A percentile compares a stretch with the other conserved stretches of the same genome.
Evolutionary conservation across 2,797 vertebrate species (phyloP).

Genomic region (Propithecus deckenii): DNA sequence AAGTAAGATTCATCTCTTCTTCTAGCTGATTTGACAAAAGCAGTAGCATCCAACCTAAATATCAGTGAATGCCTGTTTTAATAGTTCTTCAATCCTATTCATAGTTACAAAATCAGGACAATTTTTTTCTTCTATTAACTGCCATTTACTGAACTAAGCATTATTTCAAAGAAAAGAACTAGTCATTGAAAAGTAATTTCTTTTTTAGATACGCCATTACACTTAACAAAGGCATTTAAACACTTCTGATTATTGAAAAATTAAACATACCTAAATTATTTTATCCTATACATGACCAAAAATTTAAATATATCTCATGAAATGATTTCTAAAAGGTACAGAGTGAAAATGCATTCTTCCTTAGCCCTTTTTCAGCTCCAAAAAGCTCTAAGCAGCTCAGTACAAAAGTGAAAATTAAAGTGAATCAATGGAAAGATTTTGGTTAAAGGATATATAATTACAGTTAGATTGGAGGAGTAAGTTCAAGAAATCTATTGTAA

Average conservation of each 20-base stretch:
- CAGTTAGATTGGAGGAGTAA: not conserved
- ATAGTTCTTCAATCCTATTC: constrained; percentile 56
- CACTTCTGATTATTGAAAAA: constrained; percentile 60
- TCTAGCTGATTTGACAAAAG: constrained; percentile 45
- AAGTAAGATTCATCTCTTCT: constrained; percentile 35
- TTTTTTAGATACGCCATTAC: constrained; percentile 61
- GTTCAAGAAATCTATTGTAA: not conserved
- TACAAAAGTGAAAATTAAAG: constrained; percentile 13
- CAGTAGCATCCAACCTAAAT: constrained; percentile 49
- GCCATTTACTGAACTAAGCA: constrained; percentile 62
- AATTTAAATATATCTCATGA: constrained; percentile 45
- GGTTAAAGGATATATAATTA: not conserved
- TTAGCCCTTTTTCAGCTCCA: not conserved
- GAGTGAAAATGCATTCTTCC: constrained; percentile 24
- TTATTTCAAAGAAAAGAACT: constrained; percentile 54
- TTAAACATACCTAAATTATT: constrained; percentile 58
- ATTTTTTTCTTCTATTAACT: constrained; percentile 63
- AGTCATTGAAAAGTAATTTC: constrained; percentile 63
- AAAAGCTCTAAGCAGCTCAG: constrained; percentile 30
- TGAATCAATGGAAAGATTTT: not conserved
- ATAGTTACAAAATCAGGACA: constrained; percentile 33
- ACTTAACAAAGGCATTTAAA: constrained; percentile 66
- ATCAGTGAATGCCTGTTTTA: constrained; percentile 54
- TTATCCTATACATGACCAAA: constrained; percentile 28
- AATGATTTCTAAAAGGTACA: constrained; percentile 14